Base-by-base conservation (phyloP, 1,140 invertebrate species). In the Cyphomyrmex costatus region DNA sequence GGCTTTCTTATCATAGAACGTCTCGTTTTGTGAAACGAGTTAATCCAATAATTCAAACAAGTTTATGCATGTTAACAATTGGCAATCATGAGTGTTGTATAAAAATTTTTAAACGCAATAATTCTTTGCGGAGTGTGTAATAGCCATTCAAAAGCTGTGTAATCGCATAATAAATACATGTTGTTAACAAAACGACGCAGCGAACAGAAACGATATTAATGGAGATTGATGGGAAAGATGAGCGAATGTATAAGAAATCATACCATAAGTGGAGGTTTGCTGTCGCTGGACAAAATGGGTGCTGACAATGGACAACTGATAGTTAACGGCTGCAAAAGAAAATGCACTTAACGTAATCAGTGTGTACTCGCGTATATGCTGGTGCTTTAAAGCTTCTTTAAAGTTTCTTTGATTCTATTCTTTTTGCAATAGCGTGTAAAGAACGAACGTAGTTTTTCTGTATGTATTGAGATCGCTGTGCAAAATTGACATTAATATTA, bases 181-280 rank as follows among this genome's bases (percentile, higher is more conserved):
- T 82, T 60, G 56, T 76, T 1, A 86, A 89, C 79, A 24, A 56
- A 89, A 89, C 12, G 46, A 49, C 51, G 33, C 16, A 68, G 86
- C 76, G 30, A 30, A 68, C 65, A 49, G 6, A 89, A 88, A 83
- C 30, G 21, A 86, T 46, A 66, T 60, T 42, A 53, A 74, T 60
- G 61, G 49, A 53, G 80, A 73, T 58, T 24, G 33, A 56, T 49
- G 27, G 56, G 21, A 65, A 76, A 79, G 79, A 86, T 84, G 77
- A 88, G 89, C 89, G 65, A 90, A 92, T 92, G 88, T 92, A 92
- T 89, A 88, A 93, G 87, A 94, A 95, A 94, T 95, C 94, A 93
- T 95, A 95, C 95, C 95, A 95, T 95, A 94, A 95, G 94, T 94
- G 95, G 95, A 94, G 95, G 95, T 95, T 95, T 95, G 94, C 93